Percentiles rank a stretch among this genome's conserved stretches.
These are phyloP conservation scores for Verasper variegatus DNA, from an alignment of 2,113 vertebrate species.

Conservation along the genomic window DNA sequence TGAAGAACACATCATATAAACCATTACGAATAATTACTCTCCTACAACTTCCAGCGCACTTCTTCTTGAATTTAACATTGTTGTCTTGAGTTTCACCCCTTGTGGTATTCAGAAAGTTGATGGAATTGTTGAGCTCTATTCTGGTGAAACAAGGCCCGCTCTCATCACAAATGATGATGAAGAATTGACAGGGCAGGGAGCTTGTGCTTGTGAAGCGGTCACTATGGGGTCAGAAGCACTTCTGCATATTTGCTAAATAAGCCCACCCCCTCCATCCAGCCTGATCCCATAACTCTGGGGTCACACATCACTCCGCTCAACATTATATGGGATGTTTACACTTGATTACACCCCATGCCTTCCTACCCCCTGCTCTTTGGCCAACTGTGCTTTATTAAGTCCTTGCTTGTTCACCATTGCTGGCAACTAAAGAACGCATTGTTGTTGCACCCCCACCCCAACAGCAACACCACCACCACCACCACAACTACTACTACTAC, in stretches of 20 bases:
- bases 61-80: too few relatives aligned
- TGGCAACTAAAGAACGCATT: conserved; percentile 76
- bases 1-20: too few relatives aligned
- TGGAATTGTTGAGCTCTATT: conserved; percentile 26
- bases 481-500: too few relatives aligned
- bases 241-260: conserved; percentile 81
- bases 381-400: conserved; percentile 80
- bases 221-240: conserved; percentile 77
- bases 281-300: conserved; percentile 73
- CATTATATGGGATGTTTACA: conserved; percentile 80
- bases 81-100: too few relatives aligned
- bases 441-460: conserved; percentile 45
- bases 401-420: conserved; percentile 72
- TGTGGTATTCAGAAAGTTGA: too few relatives aligned
- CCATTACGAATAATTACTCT: too few relatives aligned
- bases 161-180: conserved; percentile 79
- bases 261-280: conserved; percentile 31
- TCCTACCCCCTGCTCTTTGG: conserved; percentile 61
- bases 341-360: conserved; percentile 68
- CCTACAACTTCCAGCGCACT: too few relatives aligned
- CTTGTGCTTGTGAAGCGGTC: conserved; percentile 51
- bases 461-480: background rate
- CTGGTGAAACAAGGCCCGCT: conserved; percentile 63
- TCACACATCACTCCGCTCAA: conserved; percentile 61
- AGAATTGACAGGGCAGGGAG: conserved; percentile 46